phyloP scores from a whole-genome alignment of 2,113 vertebrate species.

The Electrona antarctica region DNA sequence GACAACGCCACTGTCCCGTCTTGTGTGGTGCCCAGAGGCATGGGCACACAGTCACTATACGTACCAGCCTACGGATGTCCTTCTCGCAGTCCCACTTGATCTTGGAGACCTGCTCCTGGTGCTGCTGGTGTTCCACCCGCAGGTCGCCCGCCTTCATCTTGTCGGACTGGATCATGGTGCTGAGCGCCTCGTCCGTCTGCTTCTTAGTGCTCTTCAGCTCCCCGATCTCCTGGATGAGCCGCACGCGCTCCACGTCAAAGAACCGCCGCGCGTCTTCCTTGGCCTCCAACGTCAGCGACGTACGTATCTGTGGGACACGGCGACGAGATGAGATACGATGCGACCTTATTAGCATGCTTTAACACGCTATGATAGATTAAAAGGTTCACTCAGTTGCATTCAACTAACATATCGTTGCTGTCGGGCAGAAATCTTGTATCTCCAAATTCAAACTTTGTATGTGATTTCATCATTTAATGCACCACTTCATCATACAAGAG shows the following conservation, averaged over 20 bases:
- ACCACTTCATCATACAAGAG: too few relatives aligned
- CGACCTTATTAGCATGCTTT: too few relatives aligned
- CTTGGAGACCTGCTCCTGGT: conserved; percentile 97
- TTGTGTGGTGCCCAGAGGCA: too few relatives aligned
- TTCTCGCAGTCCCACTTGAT: conserved; percentile 98
- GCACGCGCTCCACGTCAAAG: conserved; percentile 95
- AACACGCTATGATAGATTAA: too few relatives aligned
- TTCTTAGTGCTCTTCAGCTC: conserved; percentile 93
- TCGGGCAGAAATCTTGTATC: too few relatives aligned
- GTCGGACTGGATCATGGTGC: conserved; percentile 94
- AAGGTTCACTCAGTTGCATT: too few relatives aligned
- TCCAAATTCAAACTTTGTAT: too few relatives aligned
- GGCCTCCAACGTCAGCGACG: conserved; percentile 91
- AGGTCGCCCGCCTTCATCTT: conserved; percentile 98
- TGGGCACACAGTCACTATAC: not conserved
- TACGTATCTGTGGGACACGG: conserved; percentile 80
- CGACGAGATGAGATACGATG: too few relatives aligned
- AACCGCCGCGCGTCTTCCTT: conserved; percentile 95
- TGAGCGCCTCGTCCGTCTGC: conserved; percentile 95
- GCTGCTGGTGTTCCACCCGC: conserved; percentile 94
- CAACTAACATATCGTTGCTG: too few relatives aligned
- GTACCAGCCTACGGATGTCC: conserved; percentile 93
- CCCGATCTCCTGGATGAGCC: conserved; percentile 92
- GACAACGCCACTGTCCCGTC: too few relatives aligned
- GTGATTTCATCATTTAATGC: too few relatives aligned